These are phyloP conservation scores for Otolemur garnettii DNA, from an alignment of 2,113 vertebrate genomes.

Conservation along the genomic window DNA sequence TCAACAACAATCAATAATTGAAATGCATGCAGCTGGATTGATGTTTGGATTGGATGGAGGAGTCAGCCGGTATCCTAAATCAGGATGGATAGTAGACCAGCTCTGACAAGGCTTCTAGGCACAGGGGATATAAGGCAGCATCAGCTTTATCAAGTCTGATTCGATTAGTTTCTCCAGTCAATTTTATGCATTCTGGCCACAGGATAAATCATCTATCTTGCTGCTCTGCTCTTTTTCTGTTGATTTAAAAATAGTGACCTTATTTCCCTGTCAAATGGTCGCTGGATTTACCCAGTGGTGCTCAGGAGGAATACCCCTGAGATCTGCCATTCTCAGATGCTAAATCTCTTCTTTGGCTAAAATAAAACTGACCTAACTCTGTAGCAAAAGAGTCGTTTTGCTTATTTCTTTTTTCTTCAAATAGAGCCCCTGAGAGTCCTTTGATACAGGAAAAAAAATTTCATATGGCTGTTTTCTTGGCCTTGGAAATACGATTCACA, in stretches of 20 bases:
- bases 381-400: background rate
- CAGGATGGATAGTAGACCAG: slow-evolving; percentile 82
- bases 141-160: slow-evolving; percentile 88
- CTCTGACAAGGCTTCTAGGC: slow-evolving; percentile 86
- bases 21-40: slow-evolving; percentile 60
- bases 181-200: slow-evolving; percentile 81
- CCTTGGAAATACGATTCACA: background rate
- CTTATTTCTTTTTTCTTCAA: background rate
- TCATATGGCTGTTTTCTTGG: slow-evolving; percentile 21
- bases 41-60: slow-evolving; percentile 73
- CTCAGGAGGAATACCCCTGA: slow-evolving; percentile 48
- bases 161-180: slow-evolving; percentile 87
- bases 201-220: slow-evolving; percentile 84
- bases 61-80: slow-evolving; percentile 80
- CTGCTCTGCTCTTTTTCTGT: slow-evolving; percentile 83
- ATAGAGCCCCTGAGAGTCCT: background rate
- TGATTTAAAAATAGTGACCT: slow-evolving; percentile 81
- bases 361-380: background rate
- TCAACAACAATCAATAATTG: slow-evolving; percentile 63
- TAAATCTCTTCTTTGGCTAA: background rate
- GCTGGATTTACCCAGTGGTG: slow-evolving; percentile 68
- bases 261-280: slow-evolving; percentile 78
- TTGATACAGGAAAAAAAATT: slow-evolving; percentile 52
- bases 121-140: slow-evolving; percentile 78
- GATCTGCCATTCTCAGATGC: background rate